Evolutionary conservation across 2,797 vertebrate species (phyloP).

Genomic region (Cercopithecus petaurista): DNA sequence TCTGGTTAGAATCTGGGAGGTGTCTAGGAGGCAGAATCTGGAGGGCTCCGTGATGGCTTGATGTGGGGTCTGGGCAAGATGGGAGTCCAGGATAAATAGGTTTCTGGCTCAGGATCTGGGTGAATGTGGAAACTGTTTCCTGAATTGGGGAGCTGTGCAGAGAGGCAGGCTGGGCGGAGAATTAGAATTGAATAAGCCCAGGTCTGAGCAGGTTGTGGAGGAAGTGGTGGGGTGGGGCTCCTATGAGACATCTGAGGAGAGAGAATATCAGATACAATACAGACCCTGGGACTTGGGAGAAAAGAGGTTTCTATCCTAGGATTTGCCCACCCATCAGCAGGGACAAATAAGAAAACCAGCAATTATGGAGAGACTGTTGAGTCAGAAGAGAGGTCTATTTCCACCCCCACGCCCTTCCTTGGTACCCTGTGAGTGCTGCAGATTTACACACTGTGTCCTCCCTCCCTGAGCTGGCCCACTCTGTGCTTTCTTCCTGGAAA

Average conservation of each 20-base stretch:
- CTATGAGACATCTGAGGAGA: neutral
- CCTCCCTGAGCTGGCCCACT: neutral
- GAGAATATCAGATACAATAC: neutral
- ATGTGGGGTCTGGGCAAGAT: slow-evolving; percentile 48
- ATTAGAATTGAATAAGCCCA: neutral
- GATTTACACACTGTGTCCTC: neutral
- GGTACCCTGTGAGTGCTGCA: rapidly evolving
- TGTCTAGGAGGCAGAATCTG: neutral
- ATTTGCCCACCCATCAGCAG: neutral
- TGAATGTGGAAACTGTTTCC: neutral
- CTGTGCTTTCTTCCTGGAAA: neutral
- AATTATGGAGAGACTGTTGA: neutral
- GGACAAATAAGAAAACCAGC: neutral
- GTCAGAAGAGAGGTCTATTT: neutral
- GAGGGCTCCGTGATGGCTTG: neutral
- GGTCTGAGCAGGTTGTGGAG: neutral
- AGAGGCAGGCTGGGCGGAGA: neutral
- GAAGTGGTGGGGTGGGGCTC: neutral
- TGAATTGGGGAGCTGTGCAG: neutral
- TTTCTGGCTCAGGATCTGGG: neutral
- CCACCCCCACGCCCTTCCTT: neutral
- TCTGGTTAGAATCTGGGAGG: neutral
- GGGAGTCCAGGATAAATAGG: neutral
- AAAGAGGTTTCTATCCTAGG: neutral
- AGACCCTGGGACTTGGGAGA: neutral